These are phyloP conservation scores for Diploptera punctata DNA, from an alignment of 2,888 invertebrate genomes.

Conservation along the genomic window DNA sequence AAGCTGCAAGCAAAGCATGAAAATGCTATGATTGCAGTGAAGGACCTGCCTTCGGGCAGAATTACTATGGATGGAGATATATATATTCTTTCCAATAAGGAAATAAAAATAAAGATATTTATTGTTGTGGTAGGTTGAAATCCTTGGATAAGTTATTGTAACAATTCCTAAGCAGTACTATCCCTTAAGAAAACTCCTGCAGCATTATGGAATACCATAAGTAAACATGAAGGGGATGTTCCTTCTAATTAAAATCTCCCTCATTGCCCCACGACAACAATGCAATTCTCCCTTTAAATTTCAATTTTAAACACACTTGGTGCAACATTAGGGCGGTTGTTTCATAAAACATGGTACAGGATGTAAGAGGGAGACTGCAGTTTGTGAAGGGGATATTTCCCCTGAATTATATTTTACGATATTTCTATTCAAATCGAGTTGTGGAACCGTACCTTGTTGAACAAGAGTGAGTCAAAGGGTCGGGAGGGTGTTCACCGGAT, in stretches of 20 bases:
- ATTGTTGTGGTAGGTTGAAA: no score
- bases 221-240: neutral
- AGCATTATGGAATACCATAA: neutral
- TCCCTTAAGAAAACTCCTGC: neutral
- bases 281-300: neutral
- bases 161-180: no score
- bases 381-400: neutral
- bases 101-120: no score
- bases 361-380: neutral
- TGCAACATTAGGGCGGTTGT: neutral
- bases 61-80: no score
- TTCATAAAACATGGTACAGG: neutral
- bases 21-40: no score
- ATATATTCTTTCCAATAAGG: no score
- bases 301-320: neutral
- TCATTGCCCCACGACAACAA: neutral
- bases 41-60: no score
- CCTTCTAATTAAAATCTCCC: neutral
- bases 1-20: no score
- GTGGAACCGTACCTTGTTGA: neutral
- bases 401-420: neutral
- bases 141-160: no score
- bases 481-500: neutral
- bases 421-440: neutral
- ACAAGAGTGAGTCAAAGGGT: neutral